phyloP scores from a whole-genome alignment of 2,797 vertebrate species.

The Malacoctenus gilli region DNA sequence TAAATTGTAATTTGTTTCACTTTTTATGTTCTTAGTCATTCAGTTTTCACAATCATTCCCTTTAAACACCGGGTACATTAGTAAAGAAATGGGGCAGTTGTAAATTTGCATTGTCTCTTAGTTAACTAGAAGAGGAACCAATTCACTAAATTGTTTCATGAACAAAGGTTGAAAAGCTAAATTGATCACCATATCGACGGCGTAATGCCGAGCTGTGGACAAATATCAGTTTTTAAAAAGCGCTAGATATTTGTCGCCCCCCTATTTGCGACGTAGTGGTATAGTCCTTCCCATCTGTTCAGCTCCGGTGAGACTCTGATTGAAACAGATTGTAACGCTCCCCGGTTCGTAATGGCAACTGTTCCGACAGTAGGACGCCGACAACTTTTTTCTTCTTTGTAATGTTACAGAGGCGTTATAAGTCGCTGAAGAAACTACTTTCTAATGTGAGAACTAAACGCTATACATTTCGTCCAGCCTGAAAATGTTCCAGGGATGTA shows the following conservation, averaged over 20 bases:
- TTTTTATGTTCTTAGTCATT: constrained; percentile 32
- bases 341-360: constrained; percentile 74
- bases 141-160: no score
- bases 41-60: constrained; percentile 65
- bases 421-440: constrained; percentile 50
- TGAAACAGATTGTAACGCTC: constrained; percentile 79
- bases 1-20: constrained; percentile 13
- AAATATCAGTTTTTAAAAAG: background rate
- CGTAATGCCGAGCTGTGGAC: rapidly evolving
- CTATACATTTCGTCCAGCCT: constrained; percentile 36
- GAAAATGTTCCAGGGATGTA: constrained; percentile 88
- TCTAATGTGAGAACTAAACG: constrained; percentile 77
- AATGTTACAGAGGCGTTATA: constrained; percentile 44
- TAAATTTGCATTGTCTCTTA: no score
- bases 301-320: constrained; percentile 71
- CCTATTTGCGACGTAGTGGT: constrained; percentile 58
- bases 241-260: constrained; percentile 8
- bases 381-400: constrained; percentile 71
- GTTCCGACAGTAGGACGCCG: constrained; percentile 31
- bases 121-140: no score
- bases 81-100: constrained; percentile 8
- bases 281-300: constrained; percentile 82
- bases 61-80: constrained; percentile 74
- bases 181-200: rapidly evolving
- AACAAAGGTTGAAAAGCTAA: no score